Base-by-base conservation (phyloP, 1,140 invertebrate species). In the Drosophila orena region DNA sequence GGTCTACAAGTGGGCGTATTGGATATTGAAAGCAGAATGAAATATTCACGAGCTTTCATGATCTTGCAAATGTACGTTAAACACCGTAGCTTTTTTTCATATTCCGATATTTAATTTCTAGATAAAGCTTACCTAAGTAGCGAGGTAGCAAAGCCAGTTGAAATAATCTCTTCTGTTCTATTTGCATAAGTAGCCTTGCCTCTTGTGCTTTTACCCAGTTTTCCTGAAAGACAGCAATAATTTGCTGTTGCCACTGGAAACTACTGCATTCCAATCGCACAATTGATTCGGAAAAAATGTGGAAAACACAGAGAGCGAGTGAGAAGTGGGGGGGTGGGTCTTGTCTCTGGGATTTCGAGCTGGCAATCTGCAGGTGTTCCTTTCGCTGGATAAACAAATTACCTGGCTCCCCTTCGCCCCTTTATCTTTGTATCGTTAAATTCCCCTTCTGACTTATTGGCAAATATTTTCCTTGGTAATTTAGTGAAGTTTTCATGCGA, bases 401-500 rank as follows among this genome's bases (percentile, higher is more conserved):
- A 62, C 49, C 62, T 57, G 46, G 4, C 15, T 10, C 42, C 59
- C 38, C 37, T 40, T 46, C 58, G 59, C 27, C 38, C 42, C 46
- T 20, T 42, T 53, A 37, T 53, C 47, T 30, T 54, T 60, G 62
- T 58, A 56, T 68, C 50, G 56, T 38, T 30, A 62, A 76, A 74
- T 79, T 77, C 62, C 11, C 5, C 74, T 77, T 66, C 62, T 60
- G 62, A 47, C 59, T 86, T 86, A 74, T 81, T 75, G 68, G 62
- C 86, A 74, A 78, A 64, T 75, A 78, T 78, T 81, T 81, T 71
- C 64, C 83, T 78, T 81, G 83, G 74, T 72, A 88, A 85, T 88
- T 85, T 61, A 60, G 58, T 60, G 61, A 80, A 84, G 71, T 84
- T 84, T 53, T 37, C 62, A 56, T 66, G 81, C 77, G 27, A 69